Evolutionary conservation across 2,888 invertebrate species (phyloP), one percentile per base, ranked within the genome.

Genomic region (Zeuzera pyrina): DNA sequence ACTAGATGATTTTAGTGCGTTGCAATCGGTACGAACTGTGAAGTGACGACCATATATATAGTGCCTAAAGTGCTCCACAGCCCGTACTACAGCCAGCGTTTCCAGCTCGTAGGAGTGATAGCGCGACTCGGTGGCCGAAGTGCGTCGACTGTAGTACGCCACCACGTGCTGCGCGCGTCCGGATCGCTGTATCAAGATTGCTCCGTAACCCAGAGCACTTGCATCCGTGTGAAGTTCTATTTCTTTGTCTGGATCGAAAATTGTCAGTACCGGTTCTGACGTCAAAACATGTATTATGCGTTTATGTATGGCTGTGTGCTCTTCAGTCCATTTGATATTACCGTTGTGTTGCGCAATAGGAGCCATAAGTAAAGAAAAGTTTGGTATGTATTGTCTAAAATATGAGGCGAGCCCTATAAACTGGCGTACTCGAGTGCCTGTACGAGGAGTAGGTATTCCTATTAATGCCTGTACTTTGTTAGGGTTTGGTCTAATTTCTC

Each of bases 91-190:
- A n/a, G n/a, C 47, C 3, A 47, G 12, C 1, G 48, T 47, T 11
- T 49, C 45, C 1, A 47, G 29, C 15, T 48, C 48, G 14, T 50
- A 50, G 0, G 45, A 45, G 29, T 51, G 43, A 15, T 49, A 45
- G 3, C 43, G 32, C 4, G 41, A 40, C 25, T 49, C 47, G 1
- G 34, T 25, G 1, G 41, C 43, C 0, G 43, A 42, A 1, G 47
- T 47, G 2, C 42, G 29, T 30, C 29, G 30, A 19, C 45, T 49
- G 12, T 44, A 27, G 15, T 37, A 48, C 1, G 38, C 45, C 2
- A 45, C 37, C 2, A 22, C 36, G 15, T 41, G 39, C 12, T 35
- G 39, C 3, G 6, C 10, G n/a, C 10, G 7, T 8, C 10, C 3
- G 10, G 4, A 6, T 10, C 10, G 5, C 10, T 24, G 24, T 24